phyloP scores from a whole-genome alignment of 1,140 invertebrate genomes.

The Gryllus bimaculatus region DNA sequence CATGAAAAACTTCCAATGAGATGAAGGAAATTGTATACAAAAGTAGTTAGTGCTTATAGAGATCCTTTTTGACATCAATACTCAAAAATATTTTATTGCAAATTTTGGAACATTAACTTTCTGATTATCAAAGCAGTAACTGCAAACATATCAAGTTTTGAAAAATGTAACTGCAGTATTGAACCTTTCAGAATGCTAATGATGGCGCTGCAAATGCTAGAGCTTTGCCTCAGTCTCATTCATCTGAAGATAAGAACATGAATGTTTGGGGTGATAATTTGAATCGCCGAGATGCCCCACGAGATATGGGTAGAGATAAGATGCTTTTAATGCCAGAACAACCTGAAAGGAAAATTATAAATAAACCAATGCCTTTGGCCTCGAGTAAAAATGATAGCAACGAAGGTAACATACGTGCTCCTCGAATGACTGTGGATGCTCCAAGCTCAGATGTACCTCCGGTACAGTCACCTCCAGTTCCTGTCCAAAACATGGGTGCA shows the following conservation, averaged over 20 bases:
- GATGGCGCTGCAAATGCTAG: neutral
- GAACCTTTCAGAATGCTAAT: neutral
- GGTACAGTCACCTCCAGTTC: neutral
- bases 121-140: too few relatives aligned
- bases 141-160: too few relatives aligned
- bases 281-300: neutral
- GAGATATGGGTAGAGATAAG: neutral
- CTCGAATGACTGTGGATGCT: neutral
- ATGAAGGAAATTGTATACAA: too few relatives aligned
- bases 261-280: neutral
- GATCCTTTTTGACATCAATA: too few relatives aligned
- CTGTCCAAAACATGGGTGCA: neutral
- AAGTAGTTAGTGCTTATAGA: too few relatives aligned
- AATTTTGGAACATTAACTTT: too few relatives aligned
- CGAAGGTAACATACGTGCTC: neutral
- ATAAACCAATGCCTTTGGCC: neutral
- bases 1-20: too few relatives aligned
- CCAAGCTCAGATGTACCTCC: neutral
- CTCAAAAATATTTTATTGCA: too few relatives aligned
- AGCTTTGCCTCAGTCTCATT: neutral
- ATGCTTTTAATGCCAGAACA: neutral
- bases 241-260: neutral
- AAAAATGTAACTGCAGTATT: too few relatives aligned
- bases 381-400: neutral
- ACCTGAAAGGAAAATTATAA: neutral